Evolutionary conservation across 2,797 vertebrate species (phyloP).

Genomic region (Antennarius maculatus): DNA sequence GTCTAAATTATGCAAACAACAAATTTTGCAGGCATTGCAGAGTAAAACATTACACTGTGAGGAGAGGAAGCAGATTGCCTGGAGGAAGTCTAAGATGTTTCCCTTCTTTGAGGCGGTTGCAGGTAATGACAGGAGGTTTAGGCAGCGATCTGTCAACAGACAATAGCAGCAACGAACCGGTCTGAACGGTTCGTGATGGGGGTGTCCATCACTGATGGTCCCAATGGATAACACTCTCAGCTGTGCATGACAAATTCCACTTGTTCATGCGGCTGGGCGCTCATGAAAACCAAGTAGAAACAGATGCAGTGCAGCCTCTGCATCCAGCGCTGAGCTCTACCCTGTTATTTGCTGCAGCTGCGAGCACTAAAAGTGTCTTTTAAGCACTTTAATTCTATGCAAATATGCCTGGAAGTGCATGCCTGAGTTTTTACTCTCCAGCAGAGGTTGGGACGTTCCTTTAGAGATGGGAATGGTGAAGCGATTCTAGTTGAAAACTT

Average conservation of each 20-base stretch:
- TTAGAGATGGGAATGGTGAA: neutral
- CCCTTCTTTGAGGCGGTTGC: constrained; percentile 37
- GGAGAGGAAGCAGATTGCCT: constrained; percentile 43
- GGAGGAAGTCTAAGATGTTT: constrained; percentile 60
- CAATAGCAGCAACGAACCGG: constrained; percentile 21
- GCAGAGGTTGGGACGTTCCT: constrained; percentile 4
- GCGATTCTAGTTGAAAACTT: too few species aligned
- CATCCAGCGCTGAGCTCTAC: constrained; percentile 13
- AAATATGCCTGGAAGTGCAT: neutral
- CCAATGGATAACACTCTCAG: constrained; percentile 25
- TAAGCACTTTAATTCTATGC: constrained; percentile 23
- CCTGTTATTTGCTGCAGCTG: constrained; percentile 38
- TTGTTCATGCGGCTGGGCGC: constrained; percentile 17
- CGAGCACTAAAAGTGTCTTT: constrained; percentile 4
- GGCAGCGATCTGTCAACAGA: constrained; percentile 23
- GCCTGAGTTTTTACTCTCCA: constrained; percentile 24
- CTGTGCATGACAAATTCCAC: constrained; percentile 11
- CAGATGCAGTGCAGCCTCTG: constrained; percentile 2
- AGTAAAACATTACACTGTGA: constrained; percentile 4
- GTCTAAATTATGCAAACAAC: neutral
- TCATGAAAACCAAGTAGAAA: constrained; percentile 25
- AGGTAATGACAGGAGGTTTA: constrained; percentile 20
- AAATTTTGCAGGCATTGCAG: neutral
- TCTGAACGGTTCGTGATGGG: constrained; percentile 8
- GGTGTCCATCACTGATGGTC: neutral